phyloP scores from a whole-genome alignment of 2,888 invertebrate species.

The Leptopilina myrica region DNA sequence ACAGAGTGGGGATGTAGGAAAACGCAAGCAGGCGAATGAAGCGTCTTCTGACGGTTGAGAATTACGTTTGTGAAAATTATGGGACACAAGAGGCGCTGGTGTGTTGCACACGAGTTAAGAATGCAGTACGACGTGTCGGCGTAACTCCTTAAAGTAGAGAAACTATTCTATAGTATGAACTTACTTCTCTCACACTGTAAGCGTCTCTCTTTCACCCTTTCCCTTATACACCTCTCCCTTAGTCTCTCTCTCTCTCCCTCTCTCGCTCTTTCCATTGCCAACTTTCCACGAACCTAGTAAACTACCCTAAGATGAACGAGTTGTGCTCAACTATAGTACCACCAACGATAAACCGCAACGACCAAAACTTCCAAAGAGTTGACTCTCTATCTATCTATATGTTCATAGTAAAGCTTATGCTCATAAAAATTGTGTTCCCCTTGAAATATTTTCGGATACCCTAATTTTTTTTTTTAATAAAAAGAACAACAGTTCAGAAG shows the following conservation, averaged over 20 bases:
- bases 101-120: slow-evolving; percentile 21
- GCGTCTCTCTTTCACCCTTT: slow-evolving; percentile 37
- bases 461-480: too few relatives aligned
- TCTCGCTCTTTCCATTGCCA: slow-evolving; percentile 45
- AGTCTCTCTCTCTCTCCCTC: slow-evolving; percentile 36
- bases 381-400: slow-evolving; percentile 1
- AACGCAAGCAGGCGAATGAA: slow-evolving; percentile 41
- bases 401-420: background rate
- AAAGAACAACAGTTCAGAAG: too few relatives aligned
- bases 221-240: background rate
- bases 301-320: slow-evolving; percentile 66
- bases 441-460: background rate
- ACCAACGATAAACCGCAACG: slow-evolving; percentile 53
- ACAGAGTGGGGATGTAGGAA: too few relatives aligned
- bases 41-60: slow-evolving; percentile 32
- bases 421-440: background rate
- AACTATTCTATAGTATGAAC: slow-evolving; percentile 41
- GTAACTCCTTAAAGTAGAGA: slow-evolving; percentile 28
- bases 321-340: slow-evolving; percentile 46
- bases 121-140: slow-evolving; percentile 36
- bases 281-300: slow-evolving; percentile 60
- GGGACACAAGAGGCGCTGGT: slow-evolving; percentile 6
- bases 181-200: slow-evolving; percentile 2
- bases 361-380: slow-evolving; percentile 50
- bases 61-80: slow-evolving; percentile 29